These are phyloP conservation scores for Megalurothrips usitatus DNA, from an alignment of 2,888 invertebrate species.

Conservation along the genomic window DNA sequence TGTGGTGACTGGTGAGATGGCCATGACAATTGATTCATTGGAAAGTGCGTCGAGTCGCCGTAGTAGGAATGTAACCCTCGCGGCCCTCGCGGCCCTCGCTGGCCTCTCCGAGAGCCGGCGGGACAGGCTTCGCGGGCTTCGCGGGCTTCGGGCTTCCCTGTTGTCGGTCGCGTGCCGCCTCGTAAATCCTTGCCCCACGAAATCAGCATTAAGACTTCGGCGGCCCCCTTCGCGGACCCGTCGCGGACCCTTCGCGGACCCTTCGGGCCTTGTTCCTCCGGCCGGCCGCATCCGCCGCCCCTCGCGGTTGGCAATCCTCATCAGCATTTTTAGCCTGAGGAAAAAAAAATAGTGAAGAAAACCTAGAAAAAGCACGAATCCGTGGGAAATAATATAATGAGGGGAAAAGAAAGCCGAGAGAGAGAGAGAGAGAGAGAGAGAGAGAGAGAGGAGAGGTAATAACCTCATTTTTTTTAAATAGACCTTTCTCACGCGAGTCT, in stretches of 20 bases:
- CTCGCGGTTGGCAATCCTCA: not conserved
- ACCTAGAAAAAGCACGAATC: not conserved
- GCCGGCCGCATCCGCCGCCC: not conserved
- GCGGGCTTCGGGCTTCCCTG: too few relatives aligned
- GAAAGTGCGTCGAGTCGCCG: slow-evolving; percentile 16
- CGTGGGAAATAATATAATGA: not conserved
- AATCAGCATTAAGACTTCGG: too few relatives aligned
- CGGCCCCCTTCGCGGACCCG: too few relatives aligned
- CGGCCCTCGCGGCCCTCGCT: not conserved
- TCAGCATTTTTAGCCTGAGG: not conserved
- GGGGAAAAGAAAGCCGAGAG: not conserved
- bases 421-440: not conserved
- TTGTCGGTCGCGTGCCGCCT: too few relatives aligned
- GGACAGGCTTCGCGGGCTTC: not conserved
- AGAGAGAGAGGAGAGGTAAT: not conserved
- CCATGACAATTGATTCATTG: slow-evolving; percentile 26
- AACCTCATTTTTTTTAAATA: not conserved
- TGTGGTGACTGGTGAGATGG: slow-evolving; percentile 4
- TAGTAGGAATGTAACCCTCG: not conserved
- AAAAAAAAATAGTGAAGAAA: not conserved
- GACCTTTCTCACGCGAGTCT: slow-evolving; percentile 3
- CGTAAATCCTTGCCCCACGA: too few relatives aligned
- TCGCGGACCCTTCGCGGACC: too few relatives aligned
- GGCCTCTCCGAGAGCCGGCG: not conserved
- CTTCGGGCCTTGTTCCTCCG: too few relatives aligned